Evolutionary conservation across 2,113 vertebrate species (phyloP), one percentile per base, ranked within the genome.

Genomic region (Xenopus borealis): DNA sequence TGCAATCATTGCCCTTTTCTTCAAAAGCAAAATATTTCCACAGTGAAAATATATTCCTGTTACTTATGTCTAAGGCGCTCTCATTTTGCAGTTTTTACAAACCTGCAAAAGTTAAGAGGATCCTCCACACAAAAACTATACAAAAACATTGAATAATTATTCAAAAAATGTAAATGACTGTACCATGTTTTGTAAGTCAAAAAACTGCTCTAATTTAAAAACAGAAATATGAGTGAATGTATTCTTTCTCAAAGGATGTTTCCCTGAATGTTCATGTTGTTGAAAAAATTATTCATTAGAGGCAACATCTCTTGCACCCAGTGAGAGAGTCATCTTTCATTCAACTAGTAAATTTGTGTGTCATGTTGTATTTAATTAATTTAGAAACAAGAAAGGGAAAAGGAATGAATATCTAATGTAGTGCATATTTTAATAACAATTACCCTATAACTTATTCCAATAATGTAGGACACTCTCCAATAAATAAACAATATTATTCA

Each of bases 391-490:
- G 72, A 68, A 75, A 57, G 23, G 62, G 58, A 75, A 69, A 75
- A 23, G 18, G 73, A 69, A 69, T 75, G 73, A 75, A 75, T 75
- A 75, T 69, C 73, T 62, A 75, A 75, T 75, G 69, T 55, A 62
- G 46, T 75, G 73, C 68, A 69, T 75, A 75, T 75, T 62, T 75
- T 75, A 75, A 75, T 75, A 75, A 75, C 66, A 75, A 75, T 75
- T 69, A 69, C 73, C 27, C 73, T 75, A 75, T 69, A 75, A 75
- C 57, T 69, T 69, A 75, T 75, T 62, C 58, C 66, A 63, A 46
- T 75, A 69, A 69, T 69, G 66, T 75, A 69, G 66, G 66, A 75
- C 45, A 46, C 59, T 75, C 58, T 75, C 66, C 66, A 75, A 75
- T 75, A 75, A 75, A 75, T 75, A 75, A 75, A 69, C 73, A 75